A percentile compares a stretch with the other conserved stretches of the same genome.
Evolutionary conservation across 2,888 invertebrate species (phyloP).

Genomic region (Melolontha melolontha): DNA sequence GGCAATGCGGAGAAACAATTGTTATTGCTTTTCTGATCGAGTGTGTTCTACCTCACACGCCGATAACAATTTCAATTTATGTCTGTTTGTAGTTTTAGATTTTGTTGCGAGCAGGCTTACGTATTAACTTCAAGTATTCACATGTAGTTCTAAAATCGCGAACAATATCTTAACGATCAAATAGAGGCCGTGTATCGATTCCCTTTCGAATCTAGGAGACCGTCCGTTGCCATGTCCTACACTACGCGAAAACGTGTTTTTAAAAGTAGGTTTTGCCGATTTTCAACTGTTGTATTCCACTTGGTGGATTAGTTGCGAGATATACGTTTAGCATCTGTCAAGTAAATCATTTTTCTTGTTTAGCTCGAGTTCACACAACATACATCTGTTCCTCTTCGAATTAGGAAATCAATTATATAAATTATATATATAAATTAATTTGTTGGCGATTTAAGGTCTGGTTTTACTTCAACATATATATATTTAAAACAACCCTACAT

Average conservation of each 20-base stretch:
- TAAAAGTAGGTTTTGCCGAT: slow-evolving; percentile 15
- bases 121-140: background rate
- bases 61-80: too few species aligned
- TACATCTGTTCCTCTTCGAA: background rate
- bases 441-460: too few species aligned
- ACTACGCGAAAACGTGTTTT: background rate
- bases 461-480: too few species aligned
- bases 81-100: background rate
- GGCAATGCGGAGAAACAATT: too few species aligned
- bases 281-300: slow-evolving; percentile 4
- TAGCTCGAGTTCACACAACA: background rate
- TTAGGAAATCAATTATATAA: background rate
- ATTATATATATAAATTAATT: too few species aligned
- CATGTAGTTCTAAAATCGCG: background rate
- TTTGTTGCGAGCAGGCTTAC: background rate
- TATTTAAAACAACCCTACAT: too few species aligned
- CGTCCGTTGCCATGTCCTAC: slow-evolving; percentile 4
- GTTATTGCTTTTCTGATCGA: too few species aligned
- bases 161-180: too few species aligned
- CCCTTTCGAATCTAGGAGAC: slow-evolving; percentile 11
- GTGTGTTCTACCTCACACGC: too few species aligned
- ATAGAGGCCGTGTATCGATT: slow-evolving; percentile 8
- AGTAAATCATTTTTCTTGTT: background rate
- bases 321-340: slow-evolving; percentile 11
- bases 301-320: background rate